Evolutionary conservation across 2,113 vertebrate species (phyloP), one percentile per base, ranked within the genome.

Genomic region (Junco hyemalis): DNA sequence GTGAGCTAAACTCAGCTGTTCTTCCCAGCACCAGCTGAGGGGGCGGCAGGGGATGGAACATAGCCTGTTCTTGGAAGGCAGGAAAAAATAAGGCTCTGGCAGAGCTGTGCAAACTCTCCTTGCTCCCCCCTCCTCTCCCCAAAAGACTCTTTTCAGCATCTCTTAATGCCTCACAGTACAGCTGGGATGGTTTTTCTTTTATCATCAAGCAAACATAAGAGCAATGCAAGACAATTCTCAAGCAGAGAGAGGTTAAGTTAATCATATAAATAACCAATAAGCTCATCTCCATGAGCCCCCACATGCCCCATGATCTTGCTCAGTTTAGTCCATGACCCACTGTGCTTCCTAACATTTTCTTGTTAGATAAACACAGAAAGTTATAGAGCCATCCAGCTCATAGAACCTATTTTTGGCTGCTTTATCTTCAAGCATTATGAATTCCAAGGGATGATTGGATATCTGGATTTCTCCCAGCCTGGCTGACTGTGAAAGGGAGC

Each of bases 51-150:
- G 82, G 80, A 96, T 95, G 91, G 96, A 95, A 97, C 94, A 95
- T n/a, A 69, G 92, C 90, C 81, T 97, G 95, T 97, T 97, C 97
- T 96, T 97, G 96, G 97, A 97, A 97, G 95, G 96, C 96, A 96
- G 89, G 82, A 96, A 93, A 97, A 96, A 97, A 96, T 92, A 97
- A 95, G 63, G 80, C 45, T 86, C 90, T 96, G 95, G 90, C 96
- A 97, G 85, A 81, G 65, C 88, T 91, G 28, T 36, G 59, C 71
- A 87, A 89, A 81, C 36, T 94, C 35, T 90, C 40, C 63, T 94
- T 61, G 60, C 74, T 53, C 69, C 44, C 63, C 47, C 48, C 87
- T 87, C 76, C 76, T 44, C 35, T 94, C 54, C 53, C 47, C 69
- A 57, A 33, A 92, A 93, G 53, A 90, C 44, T 93, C 77, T 69